Evolutionary conservation across 2,888 invertebrate genomes (phyloP), one percentile per base, ranked within the genome.

Genomic region (Habroteleia sp.): DNA sequence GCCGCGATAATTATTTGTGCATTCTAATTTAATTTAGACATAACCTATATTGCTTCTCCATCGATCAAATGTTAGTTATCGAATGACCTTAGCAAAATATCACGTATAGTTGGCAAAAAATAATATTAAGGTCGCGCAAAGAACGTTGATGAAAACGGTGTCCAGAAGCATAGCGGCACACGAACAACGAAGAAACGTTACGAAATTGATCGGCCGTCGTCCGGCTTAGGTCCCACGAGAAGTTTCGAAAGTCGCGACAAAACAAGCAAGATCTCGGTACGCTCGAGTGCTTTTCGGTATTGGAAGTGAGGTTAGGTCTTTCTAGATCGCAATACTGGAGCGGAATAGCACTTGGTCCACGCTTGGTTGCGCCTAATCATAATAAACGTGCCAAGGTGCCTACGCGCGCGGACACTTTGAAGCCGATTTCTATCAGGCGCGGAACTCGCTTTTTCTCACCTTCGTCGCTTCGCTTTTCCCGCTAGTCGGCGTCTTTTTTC

Each of bases 311-410:
- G 78, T 77, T 80, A 77, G 79, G 72, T 75, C 66, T 65, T 58
- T 65, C 60, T 62, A 65, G 72, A 54, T 63, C 68, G 66, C 62
- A 72, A 65, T 58, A 50, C 31, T 62, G 56, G 37, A 62, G 58
- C 74, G 60, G 58, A 79, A 71, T 65, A 71, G 74, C 73, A 74
- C 76, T 71, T 27, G 77, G 73, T 80, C 80, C 81, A 88, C 87
- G 88, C 85, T 87, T 85, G 82, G 82, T 81, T 84, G 87, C 83
- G 80, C 80, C 85, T 86, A 86, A 87, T 88, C 85, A 83, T 85
- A 88, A 88, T 87, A 86, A 87, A 87, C 84, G 86, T 86, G 86
- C 87, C 87, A 87, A 87, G 87, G 87, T 87, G 82, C 77, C 82
- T 80, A 82, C 82, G 83, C 80, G 80, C 82, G 79, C 81, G 82